Evolutionary conservation across 2,797 vertebrate genomes (phyloP), one percentile per base, ranked within the genome.

Genomic region (Pelochelys cantorii): DNA sequence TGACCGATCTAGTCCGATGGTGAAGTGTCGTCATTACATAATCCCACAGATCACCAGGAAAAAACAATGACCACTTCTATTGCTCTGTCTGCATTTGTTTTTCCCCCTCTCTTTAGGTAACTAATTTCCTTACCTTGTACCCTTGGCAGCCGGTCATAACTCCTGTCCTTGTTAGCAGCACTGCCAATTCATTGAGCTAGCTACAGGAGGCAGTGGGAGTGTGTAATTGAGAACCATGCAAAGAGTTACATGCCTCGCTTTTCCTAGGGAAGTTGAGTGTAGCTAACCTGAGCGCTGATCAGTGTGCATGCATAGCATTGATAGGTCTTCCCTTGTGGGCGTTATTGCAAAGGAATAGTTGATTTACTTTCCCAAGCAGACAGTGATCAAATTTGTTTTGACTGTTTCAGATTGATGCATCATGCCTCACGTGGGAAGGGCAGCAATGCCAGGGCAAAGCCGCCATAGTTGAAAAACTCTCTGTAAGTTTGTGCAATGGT

Each of bases 341-440:
- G n/a, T 37, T 87, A 31, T 11, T 90, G 37, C 52, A 81, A 34
- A 17, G 3, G 71, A 93, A 31, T 77, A 5, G 68, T 23, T 34
- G 60, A 22, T 34, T 68, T 55, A 25, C 5, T 86, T 92, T 54
- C 23, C 7, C 74, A 29, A 85, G 79, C 82, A 79, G 42, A 48
- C 20, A 86, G 55, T 62, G 31, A 68, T 4, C 52, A 79, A 2
- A 54, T 80, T n/a, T 25, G 92, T 90, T 54, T 18, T 92, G 60
- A 54, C 29, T 84, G 86, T 95, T 97, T 90, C 97, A 99, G 99
- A 99, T 99, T 86, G 99, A 99, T 91, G 97, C 98, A 8, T 99
- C 99, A 98, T 99, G 99, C 98, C 99, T 99, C 98, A 99, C 99
- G 15, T 99, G 99, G 99, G 99, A 99, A 98, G 99, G 99, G 98